These are phyloP conservation scores for Rhagologus leucostigma DNA, from an alignment of 2,113 vertebrate genomes.

Conservation along the genomic window DNA sequence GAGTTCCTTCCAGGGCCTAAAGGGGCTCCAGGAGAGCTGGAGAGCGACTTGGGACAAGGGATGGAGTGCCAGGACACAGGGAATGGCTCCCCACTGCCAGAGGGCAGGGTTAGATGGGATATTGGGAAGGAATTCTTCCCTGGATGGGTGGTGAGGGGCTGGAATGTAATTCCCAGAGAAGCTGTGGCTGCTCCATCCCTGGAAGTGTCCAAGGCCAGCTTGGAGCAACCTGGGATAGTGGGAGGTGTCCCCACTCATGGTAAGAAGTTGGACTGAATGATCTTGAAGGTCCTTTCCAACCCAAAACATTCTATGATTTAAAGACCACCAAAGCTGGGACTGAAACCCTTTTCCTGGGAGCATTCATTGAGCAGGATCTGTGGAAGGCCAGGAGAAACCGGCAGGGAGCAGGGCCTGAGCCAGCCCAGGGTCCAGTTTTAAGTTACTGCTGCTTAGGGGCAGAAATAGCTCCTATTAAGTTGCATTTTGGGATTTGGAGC, in stretches of 20 bases:
- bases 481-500: background rate
- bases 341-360: background rate
- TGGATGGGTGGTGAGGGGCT: rapidly evolving
- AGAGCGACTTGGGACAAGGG: background rate
- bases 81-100: background rate
- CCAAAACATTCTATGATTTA: background rate
- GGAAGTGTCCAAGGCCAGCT: rapidly evolving
- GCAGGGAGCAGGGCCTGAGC: background rate
- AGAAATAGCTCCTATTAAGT: conserved; percentile 47
- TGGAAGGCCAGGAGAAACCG: background rate
- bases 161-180: background rate
- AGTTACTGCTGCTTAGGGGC: background rate
- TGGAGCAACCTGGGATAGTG: background rate
- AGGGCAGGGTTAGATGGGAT: rapidly evolving
- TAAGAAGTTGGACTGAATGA: background rate
- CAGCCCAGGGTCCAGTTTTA: background rate
- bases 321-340: background rate
- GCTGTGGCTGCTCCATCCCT: background rate
- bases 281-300: background rate
- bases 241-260: background rate
- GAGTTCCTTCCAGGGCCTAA: background rate
- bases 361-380: background rate
- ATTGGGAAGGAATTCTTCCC: background rate
- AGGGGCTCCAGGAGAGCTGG: background rate
- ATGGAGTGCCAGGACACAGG: background rate